Evolutionary conservation across 2,797 vertebrate species (phyloP), one percentile per base, ranked within the genome.

Genomic region (Pseudomugil tenellus): DNA sequence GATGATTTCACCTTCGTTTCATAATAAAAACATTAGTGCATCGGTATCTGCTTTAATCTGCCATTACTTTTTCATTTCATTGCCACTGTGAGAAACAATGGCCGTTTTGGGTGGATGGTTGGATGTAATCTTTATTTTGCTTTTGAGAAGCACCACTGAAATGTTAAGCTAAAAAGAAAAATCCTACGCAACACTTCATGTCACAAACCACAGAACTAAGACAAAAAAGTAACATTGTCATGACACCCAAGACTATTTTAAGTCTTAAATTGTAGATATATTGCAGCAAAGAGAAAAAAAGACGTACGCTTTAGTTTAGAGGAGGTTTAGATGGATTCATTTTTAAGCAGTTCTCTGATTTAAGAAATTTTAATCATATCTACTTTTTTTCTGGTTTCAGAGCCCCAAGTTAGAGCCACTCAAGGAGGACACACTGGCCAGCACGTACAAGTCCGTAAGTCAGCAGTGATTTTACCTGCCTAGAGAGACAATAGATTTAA

Each of bases 331-430:
- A n/a, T n/a, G n/a, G n/a, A n/a, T n/a, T n/a, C n/a, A n/a, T n/a
- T n/a, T n/a, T n/a, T n/a, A n/a, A n/a, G n/a, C n/a, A n/a, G n/a
- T n/a, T 35, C 34, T 14, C 6, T 52, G 14, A 39, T 0, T 28
- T 3, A 29, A 4, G 0, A 61, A 4, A 10, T 54, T 32, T 10
- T 55, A 49, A n/a, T 67, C 65, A 58, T 43, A 16, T 43, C 7
- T 63, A 14, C 17, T 77, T 32, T 0, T 29, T 53, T 17, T 79
- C 48, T 23, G 67, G 48, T 77, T 43, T 11, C 79, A 97, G 96
- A 92, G 93, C 91, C 97, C 97, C 0, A 94, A 94, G 70, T 77
- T 99, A 92, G 97, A 98, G 88, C 97, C 96, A 0, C 84, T 95
- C 59, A 95, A 94, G 55, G 95, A 96, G 76, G 96, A 96, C 49